Evolutionary conservation across 2,888 invertebrate genomes (phyloP).

Genomic region (Dynastes maya): DNA sequence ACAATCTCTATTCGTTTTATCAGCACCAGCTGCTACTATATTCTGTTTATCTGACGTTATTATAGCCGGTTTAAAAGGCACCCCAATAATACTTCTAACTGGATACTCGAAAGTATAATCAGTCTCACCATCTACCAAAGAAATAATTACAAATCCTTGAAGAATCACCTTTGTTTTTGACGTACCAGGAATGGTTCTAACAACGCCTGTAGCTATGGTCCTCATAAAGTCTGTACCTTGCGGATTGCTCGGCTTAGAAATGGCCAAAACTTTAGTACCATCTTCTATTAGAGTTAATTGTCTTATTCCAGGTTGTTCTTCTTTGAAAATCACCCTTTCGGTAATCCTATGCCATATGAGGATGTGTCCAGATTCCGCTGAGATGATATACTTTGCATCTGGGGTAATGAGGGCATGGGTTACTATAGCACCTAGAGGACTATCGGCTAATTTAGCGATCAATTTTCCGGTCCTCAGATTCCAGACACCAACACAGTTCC

Average conservation of each 20-base stretch:
- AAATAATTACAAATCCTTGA: background rate
- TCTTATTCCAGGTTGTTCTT: slow-evolving; percentile 86
- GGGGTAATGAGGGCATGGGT: slow-evolving; percentile 93
- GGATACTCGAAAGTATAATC: slow-evolving; percentile 89
- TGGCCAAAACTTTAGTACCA: slow-evolving; percentile 82
- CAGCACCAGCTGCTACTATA: slow-evolving; percentile 85
- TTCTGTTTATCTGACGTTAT: slow-evolving; percentile 87
- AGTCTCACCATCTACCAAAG: slow-evolving; percentile 79
- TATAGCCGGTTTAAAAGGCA: slow-evolving; percentile 83
- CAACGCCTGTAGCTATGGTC: slow-evolving; percentile 78
- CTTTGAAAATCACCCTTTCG: slow-evolving; percentile 84
- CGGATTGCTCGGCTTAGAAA: slow-evolving; percentile 79
- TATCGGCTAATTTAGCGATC: slow-evolving; percentile 90
- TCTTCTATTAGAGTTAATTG: slow-evolving; percentile 84
- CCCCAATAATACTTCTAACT: slow-evolving; percentile 80
- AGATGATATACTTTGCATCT: slow-evolving; percentile 88
- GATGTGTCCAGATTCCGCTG: slow-evolving; percentile 93
- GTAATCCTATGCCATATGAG: slow-evolving; percentile 89
- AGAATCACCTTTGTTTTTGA: background rate
- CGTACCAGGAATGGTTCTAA: slow-evolving; percentile 83
- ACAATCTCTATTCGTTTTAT: slow-evolving; percentile 87
- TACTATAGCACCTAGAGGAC: slow-evolving; percentile 93
- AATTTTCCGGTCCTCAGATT: slow-evolving; percentile 89
- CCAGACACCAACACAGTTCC: slow-evolving; percentile 97
- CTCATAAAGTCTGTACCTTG: slow-evolving; percentile 78